phyloP scores from a whole-genome alignment of 2,888 invertebrate genomes.

The Epiblema foenella region DNA sequence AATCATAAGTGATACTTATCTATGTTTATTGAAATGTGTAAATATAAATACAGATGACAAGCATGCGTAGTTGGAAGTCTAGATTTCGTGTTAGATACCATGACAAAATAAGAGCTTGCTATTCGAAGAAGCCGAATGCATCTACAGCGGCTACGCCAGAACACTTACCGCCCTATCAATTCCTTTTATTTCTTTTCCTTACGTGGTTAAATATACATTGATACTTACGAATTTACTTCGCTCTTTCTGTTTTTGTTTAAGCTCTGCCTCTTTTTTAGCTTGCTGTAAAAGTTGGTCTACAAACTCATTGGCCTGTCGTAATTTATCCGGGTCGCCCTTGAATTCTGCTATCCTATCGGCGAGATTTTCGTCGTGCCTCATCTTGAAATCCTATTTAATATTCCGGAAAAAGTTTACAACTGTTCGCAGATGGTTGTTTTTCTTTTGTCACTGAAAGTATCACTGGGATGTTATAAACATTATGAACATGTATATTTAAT shows the following conservation, averaged over 20 bases:
- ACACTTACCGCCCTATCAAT: conserved; percentile 83
- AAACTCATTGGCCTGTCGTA: conserved; percentile 84
- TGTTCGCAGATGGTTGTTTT: conserved; percentile 44
- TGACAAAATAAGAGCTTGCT: conserved; percentile 55
- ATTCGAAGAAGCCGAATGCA: conserved; percentile 74
- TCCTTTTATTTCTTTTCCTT: conserved; percentile 70
- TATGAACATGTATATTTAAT: conserved; percentile 47
- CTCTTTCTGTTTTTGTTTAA: conserved; percentile 84
- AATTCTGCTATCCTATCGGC: conserved; percentile 83
- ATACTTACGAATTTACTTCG: conserved; percentile 85
- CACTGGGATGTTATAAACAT: conserved; percentile 45
- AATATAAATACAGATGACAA: conserved; percentile 28
- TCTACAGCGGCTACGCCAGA: conserved; percentile 71
- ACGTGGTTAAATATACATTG: conserved; percentile 79
- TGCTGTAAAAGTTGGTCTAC: conserved; percentile 86
- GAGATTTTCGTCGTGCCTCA: conserved; percentile 76
- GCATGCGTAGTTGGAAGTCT: conserved; percentile 38
- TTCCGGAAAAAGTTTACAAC: conserved; percentile 14
- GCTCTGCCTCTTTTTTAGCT: conserved; percentile 85
- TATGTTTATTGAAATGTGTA: conserved; percentile 26
- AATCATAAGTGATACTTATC: conserved; percentile 24
- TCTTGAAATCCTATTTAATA: conserved; percentile 54
- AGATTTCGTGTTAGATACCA: conserved; percentile 25
- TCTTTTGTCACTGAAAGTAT: conserved; percentile 45
- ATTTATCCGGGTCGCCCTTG: conserved; percentile 85